phyloP scores from a whole-genome alignment of 2,888 invertebrate species.

The Linnaemya vulpina region DNA sequence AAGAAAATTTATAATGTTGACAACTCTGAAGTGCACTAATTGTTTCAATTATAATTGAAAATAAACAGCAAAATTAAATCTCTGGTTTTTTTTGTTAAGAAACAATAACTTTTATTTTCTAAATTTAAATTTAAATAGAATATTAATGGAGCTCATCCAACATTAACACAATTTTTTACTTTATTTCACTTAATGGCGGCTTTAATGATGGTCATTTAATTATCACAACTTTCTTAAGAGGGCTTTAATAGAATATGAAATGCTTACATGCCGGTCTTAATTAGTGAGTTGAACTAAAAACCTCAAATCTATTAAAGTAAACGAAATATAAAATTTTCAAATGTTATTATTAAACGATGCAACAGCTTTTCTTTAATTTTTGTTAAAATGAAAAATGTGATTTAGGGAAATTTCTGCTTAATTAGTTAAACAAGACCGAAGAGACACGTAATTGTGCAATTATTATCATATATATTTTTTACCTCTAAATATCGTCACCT shows the following conservation, averaged over 20 bases:
- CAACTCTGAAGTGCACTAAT: not conserved
- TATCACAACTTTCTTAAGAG: slow-evolving; percentile 27
- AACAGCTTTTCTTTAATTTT: slow-evolving; percentile 16
- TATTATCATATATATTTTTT: too few relatives aligned
- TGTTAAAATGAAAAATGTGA: not conserved
- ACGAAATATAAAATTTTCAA: slow-evolving; percentile 18
- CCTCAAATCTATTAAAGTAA: slow-evolving; percentile 42
- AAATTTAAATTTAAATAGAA: not conserved
- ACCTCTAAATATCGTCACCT: too few relatives aligned
- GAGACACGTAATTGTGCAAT: too few relatives aligned
- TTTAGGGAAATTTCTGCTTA: not conserved
- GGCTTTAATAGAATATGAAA: not conserved
- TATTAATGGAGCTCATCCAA: not conserved
- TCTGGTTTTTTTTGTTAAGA: not conserved
- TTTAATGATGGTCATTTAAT: slow-evolving; percentile 1
- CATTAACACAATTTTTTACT: not conserved
- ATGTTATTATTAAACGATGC: slow-evolving; percentile 60
- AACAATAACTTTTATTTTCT: not conserved
- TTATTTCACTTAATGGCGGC: not conserved
- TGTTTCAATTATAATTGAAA: not conserved
- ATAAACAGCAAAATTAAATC: not conserved
- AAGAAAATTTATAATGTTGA: not conserved
- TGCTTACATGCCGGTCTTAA: slow-evolving; percentile 23
- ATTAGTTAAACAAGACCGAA: too few relatives aligned
- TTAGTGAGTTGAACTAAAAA: slow-evolving; percentile 43